Conservation (phyloP, 2,888 invertebrate species). For the Stenichneumon culpator region DNA sequence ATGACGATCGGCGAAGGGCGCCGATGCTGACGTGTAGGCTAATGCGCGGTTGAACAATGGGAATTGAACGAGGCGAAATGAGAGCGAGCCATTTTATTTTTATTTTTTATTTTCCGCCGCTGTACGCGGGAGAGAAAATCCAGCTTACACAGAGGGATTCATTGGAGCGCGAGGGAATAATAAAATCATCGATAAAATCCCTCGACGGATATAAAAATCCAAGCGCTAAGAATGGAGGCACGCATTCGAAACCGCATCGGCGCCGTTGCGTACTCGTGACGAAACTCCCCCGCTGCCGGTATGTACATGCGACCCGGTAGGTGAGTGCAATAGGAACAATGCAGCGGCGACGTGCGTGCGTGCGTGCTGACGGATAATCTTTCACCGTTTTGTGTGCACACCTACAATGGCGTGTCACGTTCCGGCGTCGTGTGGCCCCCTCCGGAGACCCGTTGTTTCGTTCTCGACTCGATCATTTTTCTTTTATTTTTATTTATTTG, state of each 20-base stretch:
- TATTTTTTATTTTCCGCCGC: neutral
- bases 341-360: slow-evolving; percentile 64
- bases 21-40: slow-evolving; percentile 4
- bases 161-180: neutral
- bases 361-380: slow-evolving; percentile 78
- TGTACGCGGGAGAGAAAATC: neutral
- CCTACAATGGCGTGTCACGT: slow-evolving; percentile 74
- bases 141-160: neutral
- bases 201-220: slow-evolving; percentile 9
- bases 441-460: slow-evolving; percentile 43
- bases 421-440: slow-evolving; percentile 71
- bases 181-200: neutral
- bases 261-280: slow-evolving; percentile 49
- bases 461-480: slow-evolving; percentile 25
- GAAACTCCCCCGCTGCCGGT: slow-evolving; percentile 48
- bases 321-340: slow-evolving; percentile 58
- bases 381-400: slow-evolving; percentile 78
- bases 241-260: slow-evolving; percentile 29
- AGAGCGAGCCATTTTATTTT: neutral
- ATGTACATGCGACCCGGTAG: slow-evolving; percentile 28
- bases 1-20: slow-evolving; percentile 53
- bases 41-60: slow-evolving; percentile 15
- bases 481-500: neutral
- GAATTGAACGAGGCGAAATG: neutral
- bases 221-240: slow-evolving; percentile 14